phyloP scores from a whole-genome alignment of 2,113 vertebrate species.

The Naja naja region DNA sequence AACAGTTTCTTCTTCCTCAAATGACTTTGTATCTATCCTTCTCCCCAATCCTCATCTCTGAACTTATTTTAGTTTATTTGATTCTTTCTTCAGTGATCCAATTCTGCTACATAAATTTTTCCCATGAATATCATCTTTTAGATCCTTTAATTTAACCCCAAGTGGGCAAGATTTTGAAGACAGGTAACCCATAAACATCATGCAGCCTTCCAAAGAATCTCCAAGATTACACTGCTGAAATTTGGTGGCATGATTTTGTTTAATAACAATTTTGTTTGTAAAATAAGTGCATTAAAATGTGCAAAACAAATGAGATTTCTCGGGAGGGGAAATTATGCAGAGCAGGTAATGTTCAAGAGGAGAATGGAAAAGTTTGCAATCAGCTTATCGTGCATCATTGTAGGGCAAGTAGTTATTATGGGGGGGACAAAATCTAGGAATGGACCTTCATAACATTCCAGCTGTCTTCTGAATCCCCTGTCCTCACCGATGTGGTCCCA shows the following conservation, averaged over 20 bases:
- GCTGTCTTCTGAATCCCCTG: background rate
- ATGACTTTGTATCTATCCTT: background rate
- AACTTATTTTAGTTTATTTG: background rate
- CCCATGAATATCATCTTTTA: background rate
- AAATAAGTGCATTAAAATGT: background rate
- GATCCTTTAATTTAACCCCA: background rate
- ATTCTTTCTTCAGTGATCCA: background rate
- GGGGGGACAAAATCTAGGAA: background rate
- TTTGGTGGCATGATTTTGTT: background rate
- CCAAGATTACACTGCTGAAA: background rate
- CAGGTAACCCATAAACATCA: background rate
- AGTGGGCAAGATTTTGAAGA: background rate
- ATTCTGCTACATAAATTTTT: background rate
- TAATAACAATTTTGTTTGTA: no score
- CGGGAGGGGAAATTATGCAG: background rate
- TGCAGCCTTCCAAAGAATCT: background rate
- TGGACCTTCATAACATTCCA: background rate
- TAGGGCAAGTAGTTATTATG: background rate
- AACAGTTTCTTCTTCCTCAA: background rate
- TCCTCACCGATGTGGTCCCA: slow-evolving; percentile 57
- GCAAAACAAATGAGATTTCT: background rate
- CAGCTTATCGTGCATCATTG: background rate
- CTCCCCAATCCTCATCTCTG: background rate
- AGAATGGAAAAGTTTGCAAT: background rate
- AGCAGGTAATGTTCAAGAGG: background rate